A percentile compares a stretch with the other conserved stretches of the same genome.
phyloP scores from a whole-genome alignment of 2,113 vertebrate species.

The Eulemur macaco region DNA sequence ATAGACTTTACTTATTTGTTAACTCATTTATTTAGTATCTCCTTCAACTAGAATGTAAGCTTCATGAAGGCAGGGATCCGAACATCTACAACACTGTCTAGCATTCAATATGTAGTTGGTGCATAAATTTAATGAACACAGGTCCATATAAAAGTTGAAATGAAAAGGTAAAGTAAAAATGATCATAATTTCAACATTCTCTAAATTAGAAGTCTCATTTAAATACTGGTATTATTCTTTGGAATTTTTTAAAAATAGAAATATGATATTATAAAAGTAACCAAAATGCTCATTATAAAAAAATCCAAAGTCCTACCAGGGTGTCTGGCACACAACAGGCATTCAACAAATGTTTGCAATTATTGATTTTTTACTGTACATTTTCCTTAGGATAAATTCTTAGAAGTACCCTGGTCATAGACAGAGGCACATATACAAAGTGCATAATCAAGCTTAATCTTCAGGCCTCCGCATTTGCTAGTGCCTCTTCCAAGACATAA shows the following conservation, averaged over 20 bases:
- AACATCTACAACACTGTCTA: not conserved
- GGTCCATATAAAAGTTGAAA: not conserved
- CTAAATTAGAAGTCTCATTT: slow-evolving; percentile 35
- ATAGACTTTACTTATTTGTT: not conserved
- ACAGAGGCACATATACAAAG: not conserved
- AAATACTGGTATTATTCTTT: not conserved
- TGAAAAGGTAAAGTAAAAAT: slow-evolving; percentile 24
- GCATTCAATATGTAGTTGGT: not conserved
- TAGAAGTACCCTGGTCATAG: not conserved
- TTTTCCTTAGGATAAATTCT: slow-evolving; percentile 19
- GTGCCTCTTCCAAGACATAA: not conserved
- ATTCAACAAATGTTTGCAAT: not conserved
- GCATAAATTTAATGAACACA: not conserved
- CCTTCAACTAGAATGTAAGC: not conserved
- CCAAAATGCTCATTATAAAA: slow-evolving; percentile 23
- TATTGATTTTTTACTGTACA: not conserved
- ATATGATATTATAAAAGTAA: not conserved
- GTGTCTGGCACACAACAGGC: not conserved
- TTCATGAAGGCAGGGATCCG: not conserved
- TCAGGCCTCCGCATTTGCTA: not conserved
- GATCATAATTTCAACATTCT: not conserved
- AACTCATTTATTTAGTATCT: not conserved
- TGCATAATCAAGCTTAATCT: not conserved
- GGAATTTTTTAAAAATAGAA: not conserved
- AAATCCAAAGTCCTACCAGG: not conserved